These are phyloP conservation scores for Drosophila pseudotalamancana DNA, from an alignment of 2,888 invertebrate species.

Conservation along the genomic window DNA sequence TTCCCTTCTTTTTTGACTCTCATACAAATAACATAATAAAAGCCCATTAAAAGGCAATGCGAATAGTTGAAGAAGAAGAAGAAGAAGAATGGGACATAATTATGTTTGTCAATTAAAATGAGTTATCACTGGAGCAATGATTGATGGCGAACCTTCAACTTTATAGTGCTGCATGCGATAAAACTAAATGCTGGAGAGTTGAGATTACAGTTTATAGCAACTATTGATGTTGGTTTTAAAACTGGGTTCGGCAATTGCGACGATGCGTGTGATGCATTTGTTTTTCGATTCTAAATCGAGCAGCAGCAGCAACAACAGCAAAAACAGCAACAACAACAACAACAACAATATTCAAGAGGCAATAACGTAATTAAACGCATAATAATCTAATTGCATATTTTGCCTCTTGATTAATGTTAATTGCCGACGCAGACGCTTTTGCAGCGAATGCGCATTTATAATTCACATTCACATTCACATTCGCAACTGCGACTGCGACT, in stretches of 20 bases:
- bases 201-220: too few species aligned
- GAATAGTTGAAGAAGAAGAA: too few species aligned
- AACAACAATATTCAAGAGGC: slow-evolving; percentile 40
- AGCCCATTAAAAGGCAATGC: slow-evolving; percentile 1
- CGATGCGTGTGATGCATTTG: too few species aligned
- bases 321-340: slow-evolving; percentile 17
- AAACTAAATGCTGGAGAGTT: too few species aligned
- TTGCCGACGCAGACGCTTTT: slow-evolving; percentile 65
- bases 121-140: slow-evolving; percentile 13
- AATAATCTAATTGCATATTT: slow-evolving; percentile 80
- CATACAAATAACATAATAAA: too few species aligned
- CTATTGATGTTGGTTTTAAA: neutral
- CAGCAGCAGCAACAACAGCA: slow-evolving; percentile 22
- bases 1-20: too few species aligned
- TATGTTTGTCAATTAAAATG: slow-evolving; percentile 19
- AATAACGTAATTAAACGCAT: slow-evolving; percentile 78
- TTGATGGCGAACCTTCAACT: slow-evolving; percentile 26
- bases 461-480: slow-evolving; percentile 35
- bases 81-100: neutral
- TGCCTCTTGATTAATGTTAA: slow-evolving; percentile 81
- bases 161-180: neutral
- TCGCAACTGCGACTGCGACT: slow-evolving; percentile 34
- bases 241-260: neutral
- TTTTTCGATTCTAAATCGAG: slow-evolving; percentile 34
- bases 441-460: slow-evolving; percentile 61